phyloP scores from a whole-genome alignment of 2,797 vertebrate genomes.

The Macropus fuliginosus region DNA sequence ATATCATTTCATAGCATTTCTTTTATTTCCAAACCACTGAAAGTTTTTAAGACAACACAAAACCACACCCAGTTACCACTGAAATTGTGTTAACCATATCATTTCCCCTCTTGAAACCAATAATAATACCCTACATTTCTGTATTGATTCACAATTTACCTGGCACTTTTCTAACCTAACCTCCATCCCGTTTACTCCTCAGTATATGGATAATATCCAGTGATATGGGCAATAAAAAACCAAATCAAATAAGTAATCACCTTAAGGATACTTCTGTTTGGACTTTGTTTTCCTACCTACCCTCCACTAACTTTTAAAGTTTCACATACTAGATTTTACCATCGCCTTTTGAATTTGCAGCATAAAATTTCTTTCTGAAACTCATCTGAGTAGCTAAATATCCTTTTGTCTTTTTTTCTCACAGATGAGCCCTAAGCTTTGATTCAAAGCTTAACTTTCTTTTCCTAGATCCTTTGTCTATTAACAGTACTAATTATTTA shows the following conservation, averaged over 20 bases:
- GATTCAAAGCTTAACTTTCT: background rate
- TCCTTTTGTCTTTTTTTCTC: background rate
- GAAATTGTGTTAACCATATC: conserved; percentile 10
- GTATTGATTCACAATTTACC: background rate
- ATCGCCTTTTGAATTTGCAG: conserved; percentile 55
- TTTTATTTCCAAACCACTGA: conserved; percentile 51
- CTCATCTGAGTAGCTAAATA: background rate
- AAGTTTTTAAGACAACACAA: conserved; percentile 44
- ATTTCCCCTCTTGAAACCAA: conserved; percentile 2
- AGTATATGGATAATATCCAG: background rate
- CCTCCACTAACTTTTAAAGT: conserved; percentile 25
- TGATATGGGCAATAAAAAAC: background rate
- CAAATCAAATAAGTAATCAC: background rate
- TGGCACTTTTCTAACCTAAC: background rate
- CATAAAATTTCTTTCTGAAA: conserved; percentile 36
- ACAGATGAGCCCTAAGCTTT: background rate
- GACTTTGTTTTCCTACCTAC: background rate
- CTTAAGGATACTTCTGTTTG: conserved; percentile 12
- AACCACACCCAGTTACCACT: background rate
- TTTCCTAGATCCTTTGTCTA: background rate
- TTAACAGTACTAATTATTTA: background rate
- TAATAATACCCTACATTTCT: conserved; percentile 24
- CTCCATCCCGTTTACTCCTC: background rate
- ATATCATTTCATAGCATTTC: conserved; percentile 3
- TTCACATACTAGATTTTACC: background rate